phyloP scores from a whole-genome alignment of 2,888 invertebrate genomes.

The Trisateles emortualis region DNA sequence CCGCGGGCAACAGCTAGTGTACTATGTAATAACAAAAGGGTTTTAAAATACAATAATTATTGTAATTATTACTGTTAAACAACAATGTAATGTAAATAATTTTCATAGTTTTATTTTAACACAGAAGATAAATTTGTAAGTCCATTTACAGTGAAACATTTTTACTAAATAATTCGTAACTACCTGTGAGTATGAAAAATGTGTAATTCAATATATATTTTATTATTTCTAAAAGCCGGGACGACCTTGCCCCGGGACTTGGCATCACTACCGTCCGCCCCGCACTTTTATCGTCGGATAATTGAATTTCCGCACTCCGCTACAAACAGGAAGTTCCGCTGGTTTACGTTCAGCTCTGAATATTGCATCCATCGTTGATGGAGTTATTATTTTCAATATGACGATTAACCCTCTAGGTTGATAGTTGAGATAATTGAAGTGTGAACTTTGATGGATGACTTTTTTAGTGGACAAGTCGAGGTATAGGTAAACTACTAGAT shows the following conservation, averaged over 20 bases:
- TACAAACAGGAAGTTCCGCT: slow-evolving; percentile 80
- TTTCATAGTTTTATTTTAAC: too few relatives aligned
- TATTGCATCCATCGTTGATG: slow-evolving; percentile 70
- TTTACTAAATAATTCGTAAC: slow-evolving; percentile 4
- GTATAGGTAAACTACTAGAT: too few relatives aligned
- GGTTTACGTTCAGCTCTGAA: slow-evolving; percentile 67
- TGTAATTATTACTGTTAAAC: too few relatives aligned
- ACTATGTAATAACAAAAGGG: too few relatives aligned
- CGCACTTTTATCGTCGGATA: slow-evolving; percentile 80
- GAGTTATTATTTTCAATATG: slow-evolving; percentile 75
- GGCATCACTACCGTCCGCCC: slow-evolving; percentile 55
- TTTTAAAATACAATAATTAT: too few relatives aligned
- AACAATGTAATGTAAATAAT: too few relatives aligned
- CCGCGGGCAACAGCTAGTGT: too few relatives aligned
- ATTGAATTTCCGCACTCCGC: slow-evolving; percentile 83
- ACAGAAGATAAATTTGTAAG: too few relatives aligned
- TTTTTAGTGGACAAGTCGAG: background rate
- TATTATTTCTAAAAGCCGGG: slow-evolving; percentile 42
- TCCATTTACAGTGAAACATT: too few relatives aligned
- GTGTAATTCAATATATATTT: slow-evolving; percentile 19
- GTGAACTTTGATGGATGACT: slow-evolving; percentile 21
- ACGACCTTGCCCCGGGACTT: slow-evolving; percentile 41
- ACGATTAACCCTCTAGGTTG: slow-evolving; percentile 52
- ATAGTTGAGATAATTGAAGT: slow-evolving; percentile 42
- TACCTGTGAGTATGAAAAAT: slow-evolving; percentile 3